Base-by-base conservation (phyloP, 2,113 vertebrate species). In the Vimba vimba region DNA sequence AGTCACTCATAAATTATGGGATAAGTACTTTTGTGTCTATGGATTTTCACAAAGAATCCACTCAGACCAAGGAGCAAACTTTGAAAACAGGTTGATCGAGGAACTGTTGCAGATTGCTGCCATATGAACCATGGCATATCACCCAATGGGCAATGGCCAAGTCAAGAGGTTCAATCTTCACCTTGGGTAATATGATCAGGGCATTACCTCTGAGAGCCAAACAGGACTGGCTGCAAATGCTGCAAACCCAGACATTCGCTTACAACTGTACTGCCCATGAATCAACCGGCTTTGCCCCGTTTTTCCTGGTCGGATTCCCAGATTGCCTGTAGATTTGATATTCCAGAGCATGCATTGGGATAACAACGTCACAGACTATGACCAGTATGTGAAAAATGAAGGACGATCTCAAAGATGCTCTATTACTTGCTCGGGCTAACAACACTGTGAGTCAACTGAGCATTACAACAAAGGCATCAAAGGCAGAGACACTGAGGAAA, bases 271-370 rank as follows among this genome's bases (percentile, higher is more conserved):
- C 69, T n/a, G 75, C 55, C 25, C 71, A 45, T 3, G 71, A 74
- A 8, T 74, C 71, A 10, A 74, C 39, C 8, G 10, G 43, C 4
- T 75, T 43, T 25, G 71, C 87, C 1, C 83, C 21, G 0, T 86
- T 88, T 13, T 85, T 82, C 30, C 27, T 88, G 79, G 79, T 3
- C 66, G 87, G 4, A 68, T 83, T 6, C 85, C 88, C 1, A 57
- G 76, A 21, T 36, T 85, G 9, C 85, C 85, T 8, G 79, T 87
- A 5, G 86, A 89, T 57, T 78, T 87, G 4, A 82, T 87, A 78
- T 89, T 89, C 57, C 47, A 64, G 25, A 78, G n/a, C 47, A 45
- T 81, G 27, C 50, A n/a, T 11, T 79, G 69, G 15, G 66, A 78
- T 59, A 43, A 52, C 27, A 45, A 74, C 6, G 19, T 86, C 17